Conservation (phyloP, 2,797 vertebrate genomes). For the Anisognathus igniventris region DNA sequence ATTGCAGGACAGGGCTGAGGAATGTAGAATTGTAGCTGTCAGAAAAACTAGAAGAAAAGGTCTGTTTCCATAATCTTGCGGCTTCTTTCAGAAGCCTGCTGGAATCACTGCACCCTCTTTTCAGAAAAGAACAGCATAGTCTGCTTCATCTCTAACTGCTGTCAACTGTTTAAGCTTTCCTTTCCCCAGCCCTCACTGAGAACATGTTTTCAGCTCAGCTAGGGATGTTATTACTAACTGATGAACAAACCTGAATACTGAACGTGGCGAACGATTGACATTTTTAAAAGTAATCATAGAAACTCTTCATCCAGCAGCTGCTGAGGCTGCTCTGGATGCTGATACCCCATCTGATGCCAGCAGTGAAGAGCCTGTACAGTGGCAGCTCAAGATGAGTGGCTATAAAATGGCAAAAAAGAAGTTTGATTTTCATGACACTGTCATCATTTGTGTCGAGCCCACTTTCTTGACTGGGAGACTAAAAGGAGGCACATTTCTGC, state of each 20-base stretch:
- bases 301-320: slow-evolving; percentile 50
- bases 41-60: slow-evolving; percentile 36
- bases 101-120: background rate
- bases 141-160: slow-evolving; percentile 27
- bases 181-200: background rate
- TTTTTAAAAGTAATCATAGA: slow-evolving; percentile 50
- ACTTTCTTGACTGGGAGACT: background rate
- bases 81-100: background rate
- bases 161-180: slow-evolving; percentile 8
- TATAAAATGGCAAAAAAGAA: slow-evolving; percentile 9
- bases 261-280: background rate
- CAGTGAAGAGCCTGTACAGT: background rate
- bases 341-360: background rate
- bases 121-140: slow-evolving; percentile 19
- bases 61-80: background rate
- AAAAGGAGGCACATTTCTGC: background rate
- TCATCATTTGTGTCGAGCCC: background rate
- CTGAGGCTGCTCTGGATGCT: slow-evolving; percentile 36
- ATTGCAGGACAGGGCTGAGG: background rate
- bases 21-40: background rate
- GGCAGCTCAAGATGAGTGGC: slow-evolving; percentile 12
- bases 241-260: slow-evolving; percentile 49
- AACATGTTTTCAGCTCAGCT: slow-evolving; percentile 13
- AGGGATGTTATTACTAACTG: slow-evolving; percentile 40
- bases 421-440: background rate